Evolutionary conservation across 2,888 invertebrate genomes (phyloP).

Genomic region (Amblyjoppa fuscipennis): DNA sequence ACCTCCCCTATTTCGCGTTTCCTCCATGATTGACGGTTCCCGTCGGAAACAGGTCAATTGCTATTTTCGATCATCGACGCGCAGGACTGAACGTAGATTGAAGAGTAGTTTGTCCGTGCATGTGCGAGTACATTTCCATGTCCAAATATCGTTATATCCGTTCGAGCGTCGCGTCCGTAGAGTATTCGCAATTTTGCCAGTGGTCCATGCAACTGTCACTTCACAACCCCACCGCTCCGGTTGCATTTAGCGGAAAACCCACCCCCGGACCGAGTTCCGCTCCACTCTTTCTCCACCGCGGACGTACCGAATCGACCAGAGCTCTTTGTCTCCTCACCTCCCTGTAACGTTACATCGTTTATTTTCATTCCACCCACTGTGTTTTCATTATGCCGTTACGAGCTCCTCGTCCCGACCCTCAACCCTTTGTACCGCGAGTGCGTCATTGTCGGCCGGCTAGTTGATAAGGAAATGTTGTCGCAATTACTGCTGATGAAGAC

Average conservation of each 20-base stretch:
- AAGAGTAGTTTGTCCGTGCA: neutral
- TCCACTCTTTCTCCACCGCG: slow-evolving; percentile 15
- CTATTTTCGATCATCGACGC: slow-evolving; percentile 69
- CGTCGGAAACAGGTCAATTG: slow-evolving; percentile 73
- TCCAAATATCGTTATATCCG: slow-evolving; percentile 51
- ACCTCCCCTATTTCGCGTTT: slow-evolving; percentile 41
- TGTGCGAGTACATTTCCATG: neutral
- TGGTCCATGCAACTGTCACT: slow-evolving; percentile 26
- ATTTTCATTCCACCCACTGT: slow-evolving; percentile 31
- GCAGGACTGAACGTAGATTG: slow-evolving; percentile 12
- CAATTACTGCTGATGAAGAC: neutral
- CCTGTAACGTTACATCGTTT: slow-evolving; percentile 24
- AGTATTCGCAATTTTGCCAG: slow-evolving; percentile 50
- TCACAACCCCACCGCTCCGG: slow-evolving; percentile 20
- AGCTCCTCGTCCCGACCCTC: neutral
- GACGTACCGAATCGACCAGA: slow-evolving; percentile 18
- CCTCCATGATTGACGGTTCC: slow-evolving; percentile 67
- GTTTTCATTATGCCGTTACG: slow-evolving; percentile 42
- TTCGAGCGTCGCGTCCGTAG: slow-evolving; percentile 28
- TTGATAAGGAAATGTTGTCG: slow-evolving; percentile 1
- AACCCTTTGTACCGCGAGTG: neutral
- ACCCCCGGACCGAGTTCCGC: neutral
- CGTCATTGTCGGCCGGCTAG: neutral
- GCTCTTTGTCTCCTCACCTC: slow-evolving; percentile 1
- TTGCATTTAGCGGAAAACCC: neutral